A percentile compares a stretch with the other conserved stretches of the same genome.
Evolutionary conservation across 2,797 vertebrate species (phyloP).

Genomic region (Steatocranus sp.): DNA sequence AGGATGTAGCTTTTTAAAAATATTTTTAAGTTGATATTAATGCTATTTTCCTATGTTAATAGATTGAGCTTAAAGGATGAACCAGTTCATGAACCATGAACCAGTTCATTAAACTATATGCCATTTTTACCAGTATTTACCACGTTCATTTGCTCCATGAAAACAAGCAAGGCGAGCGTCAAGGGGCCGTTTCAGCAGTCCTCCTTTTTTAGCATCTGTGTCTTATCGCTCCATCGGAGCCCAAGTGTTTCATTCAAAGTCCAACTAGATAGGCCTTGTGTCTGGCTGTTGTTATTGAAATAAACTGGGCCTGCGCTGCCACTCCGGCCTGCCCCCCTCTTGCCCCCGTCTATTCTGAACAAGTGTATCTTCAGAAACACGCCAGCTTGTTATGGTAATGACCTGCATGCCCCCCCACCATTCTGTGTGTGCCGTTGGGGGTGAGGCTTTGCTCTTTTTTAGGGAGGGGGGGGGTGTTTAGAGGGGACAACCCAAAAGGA

Average conservation of each 20-base stretch:
- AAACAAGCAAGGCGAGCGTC: constrained; percentile 38
- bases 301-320: constrained; percentile 67
- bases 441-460: constrained; percentile 38
- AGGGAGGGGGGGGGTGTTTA: not conserved
- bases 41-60: not conserved
- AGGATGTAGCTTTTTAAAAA: not conserved
- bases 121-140: not conserved
- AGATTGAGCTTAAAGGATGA: not conserved
- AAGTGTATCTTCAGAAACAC: constrained; percentile 96
- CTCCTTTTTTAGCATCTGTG: constrained; percentile 69
- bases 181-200: constrained; percentile 42
- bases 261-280: constrained; percentile 75
- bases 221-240: constrained; percentile 76
- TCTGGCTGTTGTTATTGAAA: constrained; percentile 83
- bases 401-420: constrained; percentile 72
- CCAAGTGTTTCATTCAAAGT: constrained; percentile 79
- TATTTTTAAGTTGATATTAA: not conserved
- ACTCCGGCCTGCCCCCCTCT: constrained; percentile 44
- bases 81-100: not conserved
- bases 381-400: constrained; percentile 93
- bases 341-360: constrained; percentile 72
- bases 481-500: constrained; percentile 45
- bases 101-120: not conserved
- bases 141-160: not conserved
- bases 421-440: constrained; percentile 11